A percentile compares a stretch with the other conserved stretches of the same genome.
These are phyloP conservation scores for Burhinus oedicnemus DNA, from an alignment of 2,113 vertebrate species.

Conservation along the genomic window DNA sequence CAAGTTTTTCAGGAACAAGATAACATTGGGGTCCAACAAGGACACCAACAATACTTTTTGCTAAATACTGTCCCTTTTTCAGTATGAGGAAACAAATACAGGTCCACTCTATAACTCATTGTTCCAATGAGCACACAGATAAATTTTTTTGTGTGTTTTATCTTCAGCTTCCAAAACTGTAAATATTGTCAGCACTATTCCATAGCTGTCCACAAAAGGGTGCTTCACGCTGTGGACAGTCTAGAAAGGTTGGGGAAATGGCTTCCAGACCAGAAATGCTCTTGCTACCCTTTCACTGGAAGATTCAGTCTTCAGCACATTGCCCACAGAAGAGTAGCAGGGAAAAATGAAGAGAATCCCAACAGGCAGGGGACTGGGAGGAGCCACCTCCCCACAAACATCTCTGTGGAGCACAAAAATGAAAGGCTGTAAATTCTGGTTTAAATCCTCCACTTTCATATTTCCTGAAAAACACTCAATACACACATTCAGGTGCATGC, in stretches of 20 bases:
- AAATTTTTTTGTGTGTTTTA: neutral
- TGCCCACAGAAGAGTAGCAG: neutral
- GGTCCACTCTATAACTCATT: neutral
- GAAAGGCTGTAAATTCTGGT: neutral
- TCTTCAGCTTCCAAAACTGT: neutral
- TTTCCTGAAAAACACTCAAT: neutral
- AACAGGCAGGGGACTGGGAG: neutral
- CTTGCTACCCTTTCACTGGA: neutral
- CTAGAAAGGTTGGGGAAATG: neutral
- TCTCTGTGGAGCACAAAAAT: neutral
- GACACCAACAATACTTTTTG: neutral
- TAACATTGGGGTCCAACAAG: neutral
- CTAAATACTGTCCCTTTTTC: neutral
- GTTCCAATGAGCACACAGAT: neutral
- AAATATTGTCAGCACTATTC: neutral
- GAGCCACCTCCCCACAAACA: neutral
- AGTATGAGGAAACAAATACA: neutral
- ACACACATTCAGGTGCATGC: neutral
- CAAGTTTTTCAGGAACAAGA: conserved; percentile 37
- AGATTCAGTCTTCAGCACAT: neutral
- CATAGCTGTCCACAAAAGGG: neutral
- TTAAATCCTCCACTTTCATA: neutral
- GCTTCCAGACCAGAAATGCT: neutral
- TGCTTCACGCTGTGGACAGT: fast-evolving
- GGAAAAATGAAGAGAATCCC: neutral